phyloP scores from a whole-genome alignment of 2,797 vertebrate genomes.

The Falco concolor region DNA sequence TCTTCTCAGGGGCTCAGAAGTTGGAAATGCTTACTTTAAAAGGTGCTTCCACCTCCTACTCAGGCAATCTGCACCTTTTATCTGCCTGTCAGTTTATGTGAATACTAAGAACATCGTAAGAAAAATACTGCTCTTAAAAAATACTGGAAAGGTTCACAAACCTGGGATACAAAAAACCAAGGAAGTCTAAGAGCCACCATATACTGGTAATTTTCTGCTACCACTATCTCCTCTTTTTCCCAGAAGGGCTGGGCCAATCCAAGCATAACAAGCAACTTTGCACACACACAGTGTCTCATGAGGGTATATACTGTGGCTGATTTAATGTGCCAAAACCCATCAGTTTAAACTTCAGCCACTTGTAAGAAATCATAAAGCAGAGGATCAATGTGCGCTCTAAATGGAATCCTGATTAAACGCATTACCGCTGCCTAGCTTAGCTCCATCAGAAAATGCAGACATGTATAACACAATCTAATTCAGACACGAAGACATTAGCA shows the following conservation, averaged over 20 bases:
- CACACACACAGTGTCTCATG: neutral
- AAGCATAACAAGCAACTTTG: neutral
- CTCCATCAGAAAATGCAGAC: neutral
- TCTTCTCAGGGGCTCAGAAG: neutral
- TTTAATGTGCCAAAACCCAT: neutral
- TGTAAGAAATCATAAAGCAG: slow-evolving; percentile 9
- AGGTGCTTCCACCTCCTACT: neutral
- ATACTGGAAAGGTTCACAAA: neutral
- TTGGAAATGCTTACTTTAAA: neutral
- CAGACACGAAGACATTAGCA: neutral
- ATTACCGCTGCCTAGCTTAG: neutral
- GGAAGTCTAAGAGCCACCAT: neutral
- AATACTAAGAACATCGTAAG: neutral
- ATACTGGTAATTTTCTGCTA: neutral
- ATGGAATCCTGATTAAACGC: neutral
- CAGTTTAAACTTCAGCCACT: neutral
- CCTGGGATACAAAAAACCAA: neutral
- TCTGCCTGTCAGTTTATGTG: neutral
- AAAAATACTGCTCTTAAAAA: neutral
- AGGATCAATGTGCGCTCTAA: neutral
- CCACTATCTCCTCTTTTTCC: neutral
- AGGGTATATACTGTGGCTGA: neutral
- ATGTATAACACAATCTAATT: neutral
- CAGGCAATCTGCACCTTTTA: neutral
- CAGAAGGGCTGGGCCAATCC: neutral